Conservation (phyloP, 2,113 vertebrate species). For the Anthoscopus minutus region DNA sequence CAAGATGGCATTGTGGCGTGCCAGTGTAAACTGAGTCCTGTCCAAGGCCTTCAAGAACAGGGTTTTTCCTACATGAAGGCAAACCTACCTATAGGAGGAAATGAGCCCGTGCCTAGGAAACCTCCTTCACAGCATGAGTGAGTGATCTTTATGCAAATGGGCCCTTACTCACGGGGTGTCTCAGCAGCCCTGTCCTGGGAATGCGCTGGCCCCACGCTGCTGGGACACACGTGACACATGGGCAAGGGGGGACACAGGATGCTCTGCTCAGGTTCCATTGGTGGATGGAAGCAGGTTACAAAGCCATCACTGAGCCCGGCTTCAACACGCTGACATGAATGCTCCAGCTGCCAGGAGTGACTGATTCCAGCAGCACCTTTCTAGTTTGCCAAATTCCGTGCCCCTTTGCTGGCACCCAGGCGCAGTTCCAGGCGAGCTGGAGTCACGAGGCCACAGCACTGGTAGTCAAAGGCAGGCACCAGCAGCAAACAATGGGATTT, state of each 20-base stretch:
- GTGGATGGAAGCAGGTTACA: neutral
- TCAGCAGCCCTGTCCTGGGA: neutral
- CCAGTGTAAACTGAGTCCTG: neutral
- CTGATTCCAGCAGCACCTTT: neutral
- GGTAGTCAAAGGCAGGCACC: neutral
- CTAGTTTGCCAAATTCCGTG: neutral
- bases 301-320: neutral
- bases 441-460: neutral
- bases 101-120: neutral
- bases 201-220: neutral
- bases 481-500: constrained; percentile 37
- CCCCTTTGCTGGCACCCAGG: neutral
- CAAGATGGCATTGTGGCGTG: fast-evolving
- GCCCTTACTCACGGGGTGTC: neutral
- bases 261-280: neutral
- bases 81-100: neutral
- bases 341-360: neutral
- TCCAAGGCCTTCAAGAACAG: neutral
- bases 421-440: neutral
- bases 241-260: neutral
- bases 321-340: fast-evolving
- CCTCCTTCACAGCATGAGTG: neutral
- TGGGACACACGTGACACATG: fast-evolving
- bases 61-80: neutral
- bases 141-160: neutral